Percentiles rank a stretch among this genome's conserved stretches.
Conservation (phyloP, 35 echinoderm and acorn worm species). For the Diadema setosum region DNA sequence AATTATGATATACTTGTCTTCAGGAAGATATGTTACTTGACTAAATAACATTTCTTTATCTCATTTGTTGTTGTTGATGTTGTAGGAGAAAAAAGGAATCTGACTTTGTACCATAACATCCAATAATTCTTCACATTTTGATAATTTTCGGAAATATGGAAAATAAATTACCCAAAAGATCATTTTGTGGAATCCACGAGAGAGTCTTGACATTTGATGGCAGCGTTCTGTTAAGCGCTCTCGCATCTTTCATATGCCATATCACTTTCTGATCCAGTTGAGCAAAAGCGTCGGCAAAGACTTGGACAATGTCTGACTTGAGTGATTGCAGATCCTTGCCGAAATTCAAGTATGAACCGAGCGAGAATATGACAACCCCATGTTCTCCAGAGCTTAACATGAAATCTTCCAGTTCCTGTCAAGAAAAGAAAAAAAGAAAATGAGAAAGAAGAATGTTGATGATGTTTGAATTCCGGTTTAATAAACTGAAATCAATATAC, state of each 20-base stretch:
- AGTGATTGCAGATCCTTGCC: background rate
- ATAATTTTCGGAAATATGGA: too few relatives aligned
- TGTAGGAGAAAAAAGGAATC: too few relatives aligned
- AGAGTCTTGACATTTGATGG: conserved; percentile 20
- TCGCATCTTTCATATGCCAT: conserved; percentile 12
- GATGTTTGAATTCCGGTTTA: background rate
- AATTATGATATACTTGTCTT: too few relatives aligned
- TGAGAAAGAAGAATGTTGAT: background rate
- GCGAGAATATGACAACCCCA: conserved; percentile 62
- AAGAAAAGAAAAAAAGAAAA: background rate
- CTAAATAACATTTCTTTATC: too few relatives aligned
- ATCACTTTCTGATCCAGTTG: conserved; percentile 32
- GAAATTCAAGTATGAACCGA: conserved; percentile 28
- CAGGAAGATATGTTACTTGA: too few relatives aligned
- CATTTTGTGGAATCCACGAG: conserved; percentile 59
- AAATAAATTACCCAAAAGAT: conserved; percentile 62
- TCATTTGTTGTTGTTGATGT: too few relatives aligned
- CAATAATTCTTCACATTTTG: too few relatives aligned
- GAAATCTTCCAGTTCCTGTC: conserved; percentile 60
- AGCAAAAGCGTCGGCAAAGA: conserved; percentile 24
- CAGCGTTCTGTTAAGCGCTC: background rate
- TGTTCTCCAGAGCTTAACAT: conserved; percentile 47
- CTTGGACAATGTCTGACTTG: background rate
- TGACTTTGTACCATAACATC: too few relatives aligned
- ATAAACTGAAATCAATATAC: background rate